Conservation (phyloP, 1,140 invertebrate species). For the Schmidtea mediterranea region DNA sequence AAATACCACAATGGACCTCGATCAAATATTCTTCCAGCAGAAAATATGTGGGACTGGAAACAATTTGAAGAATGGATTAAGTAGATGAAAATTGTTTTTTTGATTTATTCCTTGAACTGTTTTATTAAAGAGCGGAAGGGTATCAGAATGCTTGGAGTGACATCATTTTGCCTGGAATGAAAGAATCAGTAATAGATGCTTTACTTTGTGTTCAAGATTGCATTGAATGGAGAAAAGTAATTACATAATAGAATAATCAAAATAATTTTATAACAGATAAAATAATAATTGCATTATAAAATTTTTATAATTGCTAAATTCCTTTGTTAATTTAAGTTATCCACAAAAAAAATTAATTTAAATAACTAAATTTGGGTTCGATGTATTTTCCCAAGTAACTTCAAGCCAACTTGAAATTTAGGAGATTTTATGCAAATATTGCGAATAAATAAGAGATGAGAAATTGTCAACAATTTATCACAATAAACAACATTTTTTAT, state of each 20-base stretch:
- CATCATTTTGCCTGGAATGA: background rate
- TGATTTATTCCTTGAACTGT: background rate
- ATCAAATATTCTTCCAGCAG: conserved; percentile 40
- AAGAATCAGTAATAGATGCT: background rate
- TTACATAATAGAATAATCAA: conserved; percentile 17
- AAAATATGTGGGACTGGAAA: conserved; percentile 59
- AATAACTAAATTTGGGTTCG: too few relatives aligned
- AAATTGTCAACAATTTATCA: too few relatives aligned
- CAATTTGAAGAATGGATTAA: conserved; percentile 25
- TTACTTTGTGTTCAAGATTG: conserved; percentile 14
- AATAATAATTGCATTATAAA: too few relatives aligned
- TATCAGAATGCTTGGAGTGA: background rate
- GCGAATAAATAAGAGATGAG: too few relatives aligned
- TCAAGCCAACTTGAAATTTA: too few relatives aligned
- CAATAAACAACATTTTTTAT: too few relatives aligned
- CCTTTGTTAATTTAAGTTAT: too few relatives aligned
- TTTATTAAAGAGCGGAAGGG: background rate
- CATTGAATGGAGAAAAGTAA: conserved; percentile 56
- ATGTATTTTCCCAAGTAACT: too few relatives aligned
- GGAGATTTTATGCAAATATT: too few relatives aligned
- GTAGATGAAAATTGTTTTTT: conserved; percentile 2
- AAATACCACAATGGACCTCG: conserved; percentile 48
- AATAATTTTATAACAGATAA: too few relatives aligned
- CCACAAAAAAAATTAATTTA: too few relatives aligned
- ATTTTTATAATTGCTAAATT: too few relatives aligned